phyloP scores from a whole-genome alignment of 2,888 invertebrate genomes.

The Herminia tarsipennalis region DNA sequence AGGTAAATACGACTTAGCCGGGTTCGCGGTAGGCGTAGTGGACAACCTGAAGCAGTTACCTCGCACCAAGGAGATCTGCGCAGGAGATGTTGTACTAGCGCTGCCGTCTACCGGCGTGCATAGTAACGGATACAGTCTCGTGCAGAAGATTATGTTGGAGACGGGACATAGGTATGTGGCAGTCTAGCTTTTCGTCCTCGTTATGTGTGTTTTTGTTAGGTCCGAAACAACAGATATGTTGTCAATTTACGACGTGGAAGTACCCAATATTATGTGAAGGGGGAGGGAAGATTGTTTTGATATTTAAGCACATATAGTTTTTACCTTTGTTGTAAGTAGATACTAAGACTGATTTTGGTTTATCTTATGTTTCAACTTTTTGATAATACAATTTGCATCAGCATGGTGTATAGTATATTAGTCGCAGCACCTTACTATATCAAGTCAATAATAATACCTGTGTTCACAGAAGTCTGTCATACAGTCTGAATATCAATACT shows the following conservation, averaged over 20 bases:
- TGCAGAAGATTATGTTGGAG: slow-evolving; percentile 91
- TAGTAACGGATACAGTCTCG: slow-evolving; percentile 97
- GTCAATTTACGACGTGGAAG: too few species aligned
- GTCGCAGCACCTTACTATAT: too few species aligned
- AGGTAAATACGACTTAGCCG: slow-evolving; percentile 97
- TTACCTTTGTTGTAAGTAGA: too few species aligned
- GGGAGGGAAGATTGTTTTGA: not conserved
- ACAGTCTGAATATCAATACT: too few species aligned
- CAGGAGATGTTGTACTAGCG: slow-evolving; percentile 94
- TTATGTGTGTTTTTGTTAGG: not conserved
- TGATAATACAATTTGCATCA: not conserved
- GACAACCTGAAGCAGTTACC: slow-evolving; percentile 91
- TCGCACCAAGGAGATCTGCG: slow-evolving; percentile 85
- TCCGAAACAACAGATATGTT: not conserved
- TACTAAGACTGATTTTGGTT: too few species aligned
- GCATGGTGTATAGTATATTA: not conserved
- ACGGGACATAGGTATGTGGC: slow-evolving; percentile 83
- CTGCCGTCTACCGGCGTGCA: slow-evolving; percentile 96
- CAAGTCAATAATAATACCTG: too few species aligned
- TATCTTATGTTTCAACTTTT: not conserved
- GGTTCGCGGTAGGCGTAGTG: slow-evolving; percentile 97
- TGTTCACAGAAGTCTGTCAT: too few species aligned
- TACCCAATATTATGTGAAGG: not conserved
- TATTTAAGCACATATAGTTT: too few species aligned
- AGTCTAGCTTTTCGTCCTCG: too few species aligned